phyloP scores from a whole-genome alignment of 1,140 invertebrate species.

The Procambarus clarkii region DNA sequence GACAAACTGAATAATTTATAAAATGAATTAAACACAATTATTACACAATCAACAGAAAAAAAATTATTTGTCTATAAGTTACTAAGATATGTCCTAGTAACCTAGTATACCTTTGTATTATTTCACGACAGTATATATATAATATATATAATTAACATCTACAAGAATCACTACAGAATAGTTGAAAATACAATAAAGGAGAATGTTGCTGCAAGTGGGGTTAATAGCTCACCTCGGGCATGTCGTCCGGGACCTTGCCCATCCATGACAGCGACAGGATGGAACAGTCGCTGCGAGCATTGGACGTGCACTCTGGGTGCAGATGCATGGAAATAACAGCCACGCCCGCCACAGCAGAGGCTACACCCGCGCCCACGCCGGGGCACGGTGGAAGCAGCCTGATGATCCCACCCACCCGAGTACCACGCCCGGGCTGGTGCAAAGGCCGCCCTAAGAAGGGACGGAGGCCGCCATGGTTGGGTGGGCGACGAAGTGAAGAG shows the following conservation, averaged over 20 bases:
- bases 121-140: too few species aligned
- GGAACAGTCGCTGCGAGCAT: slow-evolving; percentile 95
- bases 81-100: too few species aligned
- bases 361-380: not conserved
- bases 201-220: too few species aligned
- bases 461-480: not conserved
- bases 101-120: too few species aligned
- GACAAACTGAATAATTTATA: too few species aligned
- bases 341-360: not conserved
- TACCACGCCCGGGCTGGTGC: not conserved
- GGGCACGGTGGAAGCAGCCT: too few species aligned
- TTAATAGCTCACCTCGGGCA: slow-evolving; percentile 86
- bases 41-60: too few species aligned
- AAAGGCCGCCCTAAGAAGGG: not conserved
- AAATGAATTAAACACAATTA: too few species aligned
- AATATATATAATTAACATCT: too few species aligned
- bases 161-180: too few species aligned
- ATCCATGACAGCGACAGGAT: slow-evolving; percentile 97
- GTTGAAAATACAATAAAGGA: too few species aligned
- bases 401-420: not conserved
- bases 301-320: slow-evolving; percentile 91
- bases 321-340: slow-evolving; percentile 76
- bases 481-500: not conserved
- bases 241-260: slow-evolving; percentile 96
- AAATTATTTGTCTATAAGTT: too few species aligned